Evolutionary conservation across 2,797 vertebrate species (phyloP), one percentile per base, ranked within the genome.

Genomic region (Myotis pilosus): DNA sequence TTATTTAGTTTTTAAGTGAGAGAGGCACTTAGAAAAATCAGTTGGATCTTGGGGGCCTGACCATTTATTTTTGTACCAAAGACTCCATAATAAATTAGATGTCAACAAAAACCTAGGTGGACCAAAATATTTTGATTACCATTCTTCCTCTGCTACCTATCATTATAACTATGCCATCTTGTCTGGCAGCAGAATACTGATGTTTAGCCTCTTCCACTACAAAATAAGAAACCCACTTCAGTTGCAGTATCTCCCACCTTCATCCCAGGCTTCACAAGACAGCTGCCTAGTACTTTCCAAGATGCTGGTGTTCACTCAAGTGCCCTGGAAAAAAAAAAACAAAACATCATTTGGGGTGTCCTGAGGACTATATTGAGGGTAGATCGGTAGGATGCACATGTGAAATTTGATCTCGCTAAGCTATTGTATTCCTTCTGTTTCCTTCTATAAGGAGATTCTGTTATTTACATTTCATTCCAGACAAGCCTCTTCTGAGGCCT

Each of bases 51-150:
- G 23, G 3, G 11, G 25, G 6, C 6, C 6, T 57, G 51, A 2
- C 36, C 7, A 66, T 66, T 87, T 80, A 89, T 62, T 89, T 89
- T 94, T 13, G 30, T 55, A 89, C 38, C 30, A 94, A 87, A 57
- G 33, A 51, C 8, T 44, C 6, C 74, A 78, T 75, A 25, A 66
- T 72, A 87, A 81, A 62, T 72, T 95, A 28, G 36, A 78, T 17
- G 76, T 49, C n/a, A 87, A 75, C 28, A 49, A 88, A 88, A 47
- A 76, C 22, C n/a, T 86, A 51, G 5, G 4, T 72, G 23, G 2
- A 68, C 8, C 2, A 92, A 87, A 78, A 85, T 93, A 92, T 81
- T 87, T 49, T 91, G 10, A 30, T 64, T 36, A 55, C 4, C 5
- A 53, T 72, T 57, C 25, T 83, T 84, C 69, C 47, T 41, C n/a